Base-by-base conservation (phyloP, 2,113 vertebrate species). In the Callocephalon fimbriatum region DNA sequence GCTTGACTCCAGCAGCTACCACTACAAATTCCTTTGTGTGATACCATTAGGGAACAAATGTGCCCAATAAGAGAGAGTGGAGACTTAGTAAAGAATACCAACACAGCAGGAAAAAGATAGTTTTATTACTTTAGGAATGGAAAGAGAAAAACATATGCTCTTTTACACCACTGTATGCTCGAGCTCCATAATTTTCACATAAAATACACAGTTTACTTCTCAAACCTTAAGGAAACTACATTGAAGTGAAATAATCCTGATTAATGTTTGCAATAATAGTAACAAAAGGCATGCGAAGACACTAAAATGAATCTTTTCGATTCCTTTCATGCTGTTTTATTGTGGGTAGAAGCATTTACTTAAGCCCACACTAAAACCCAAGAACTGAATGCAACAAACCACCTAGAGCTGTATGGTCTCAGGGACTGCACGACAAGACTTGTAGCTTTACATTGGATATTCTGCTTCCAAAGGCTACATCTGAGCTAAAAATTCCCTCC, bases 381-480 rank as follows among this genome's bases (percentile, higher is more conserved):
- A 48, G 32, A 68, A 48, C 15, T 2, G 1, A 92, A 61, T 31
- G 32, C 29, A 79, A 56, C 37, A 50, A 75, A 37, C n/a, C 59
- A 63, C 27, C 65, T 32, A 65, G 23, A 84, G 17, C 59, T 70
- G 18, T 45, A 35, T 7, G 9, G 44, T 75, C 19, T 76, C 42
- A 17, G 32, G 35, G 59, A 45, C 0, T 9, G 37, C 19, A 38
- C 1, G 23, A 63, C 65, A 88, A 50, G 22, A 42, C 17, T 54
- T 59, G 29, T 0, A 31, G 61, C 70, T 91, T 48, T 50, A 9
- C 58, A 10, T 8, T 48, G n/a, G 19, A 42, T 40, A 40, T 62
- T 91, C 42, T 90, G 54, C 63, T 94, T 93, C 67, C 75, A 91
- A 79, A 86, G 54, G 67, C 72, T 61, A 54, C 22, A 35, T 35